These are phyloP conservation scores for Lycia hirtaria DNA, from an alignment of 2,888 invertebrate species.

Conservation along the genomic window DNA sequence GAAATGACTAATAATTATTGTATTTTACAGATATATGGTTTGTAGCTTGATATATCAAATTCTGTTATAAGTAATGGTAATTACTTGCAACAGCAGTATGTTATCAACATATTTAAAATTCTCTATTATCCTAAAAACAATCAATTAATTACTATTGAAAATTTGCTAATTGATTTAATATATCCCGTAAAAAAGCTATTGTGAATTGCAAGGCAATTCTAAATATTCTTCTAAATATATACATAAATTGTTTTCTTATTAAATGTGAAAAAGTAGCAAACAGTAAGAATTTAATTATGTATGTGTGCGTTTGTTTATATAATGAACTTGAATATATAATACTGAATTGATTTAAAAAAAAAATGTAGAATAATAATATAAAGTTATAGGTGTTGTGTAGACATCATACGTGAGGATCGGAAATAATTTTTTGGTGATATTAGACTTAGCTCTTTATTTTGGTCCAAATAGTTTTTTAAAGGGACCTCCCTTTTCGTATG, in stretches of 20 bases:
- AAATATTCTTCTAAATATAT: conserved; percentile 7
- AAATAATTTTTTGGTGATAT: no score
- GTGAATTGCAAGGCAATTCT: not conserved
- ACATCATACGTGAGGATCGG: no score
- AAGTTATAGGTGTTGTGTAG: not conserved
- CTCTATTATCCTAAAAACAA: not conserved
- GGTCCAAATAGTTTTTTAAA: no score
- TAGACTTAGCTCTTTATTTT: no score
- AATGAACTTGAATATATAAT: not conserved
- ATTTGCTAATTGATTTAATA: not conserved
- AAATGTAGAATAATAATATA: no score
- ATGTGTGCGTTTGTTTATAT: conserved; percentile 8
- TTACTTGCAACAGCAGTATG: not conserved
- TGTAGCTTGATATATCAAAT: not conserved
- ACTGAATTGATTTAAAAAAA: not conserved
- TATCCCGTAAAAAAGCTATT: conserved; percentile 5
- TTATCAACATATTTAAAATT: conserved; percentile 1
- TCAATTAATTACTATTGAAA: conserved; percentile 10
- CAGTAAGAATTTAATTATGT: conserved; percentile 33
- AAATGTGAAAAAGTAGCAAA: conserved; percentile 72
- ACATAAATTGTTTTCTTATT: not conserved
- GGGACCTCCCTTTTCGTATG: no score
- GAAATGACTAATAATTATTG: conserved; percentile 58
- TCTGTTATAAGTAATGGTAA: not conserved
- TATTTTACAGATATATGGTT: conserved; percentile 12